These are phyloP conservation scores for Dasypus novemcinctus DNA, from an alignment of 2,113 vertebrate genomes.

Conservation along the genomic window DNA sequence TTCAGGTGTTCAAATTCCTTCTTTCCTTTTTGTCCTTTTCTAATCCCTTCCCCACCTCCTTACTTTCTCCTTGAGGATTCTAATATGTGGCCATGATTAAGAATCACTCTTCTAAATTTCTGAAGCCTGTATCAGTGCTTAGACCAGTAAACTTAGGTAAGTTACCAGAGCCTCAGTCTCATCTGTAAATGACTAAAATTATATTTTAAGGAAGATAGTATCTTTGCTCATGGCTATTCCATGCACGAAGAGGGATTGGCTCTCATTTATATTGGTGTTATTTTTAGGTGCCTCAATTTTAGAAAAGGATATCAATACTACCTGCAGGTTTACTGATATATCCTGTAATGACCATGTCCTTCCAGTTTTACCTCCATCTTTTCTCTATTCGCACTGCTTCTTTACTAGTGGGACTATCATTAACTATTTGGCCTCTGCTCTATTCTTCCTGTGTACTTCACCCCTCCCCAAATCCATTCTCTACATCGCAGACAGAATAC, in stretches of 20 bases:
- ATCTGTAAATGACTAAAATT: constrained; percentile 7
- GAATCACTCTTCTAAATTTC: neutral
- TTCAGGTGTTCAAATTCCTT: too few relatives aligned
- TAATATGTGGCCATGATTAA: neutral
- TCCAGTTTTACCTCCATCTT: neutral
- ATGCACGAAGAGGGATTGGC: neutral
- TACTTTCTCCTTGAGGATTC: neutral
- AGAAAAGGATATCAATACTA: neutral
- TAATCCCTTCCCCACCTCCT: neutral
- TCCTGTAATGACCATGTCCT: neutral
- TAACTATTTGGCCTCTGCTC: neutral
- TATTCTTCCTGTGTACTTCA: neutral
- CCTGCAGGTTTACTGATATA: neutral
- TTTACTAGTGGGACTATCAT: neutral
- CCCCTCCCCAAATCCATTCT: neutral
- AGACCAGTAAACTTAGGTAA: neutral
- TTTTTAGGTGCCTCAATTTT: constrained; percentile 21
- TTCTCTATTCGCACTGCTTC: neutral
- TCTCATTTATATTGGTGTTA: neutral
- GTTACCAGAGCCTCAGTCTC: neutral
- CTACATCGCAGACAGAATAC: neutral
- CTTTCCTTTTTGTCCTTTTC: neutral
- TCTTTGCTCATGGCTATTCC: neutral
- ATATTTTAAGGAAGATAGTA: neutral
- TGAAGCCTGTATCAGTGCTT: neutral